These are phyloP conservation scores for Synanthedon myopaeformis DNA, from an alignment of 2,888 invertebrate genomes.

Conservation along the genomic window DNA sequence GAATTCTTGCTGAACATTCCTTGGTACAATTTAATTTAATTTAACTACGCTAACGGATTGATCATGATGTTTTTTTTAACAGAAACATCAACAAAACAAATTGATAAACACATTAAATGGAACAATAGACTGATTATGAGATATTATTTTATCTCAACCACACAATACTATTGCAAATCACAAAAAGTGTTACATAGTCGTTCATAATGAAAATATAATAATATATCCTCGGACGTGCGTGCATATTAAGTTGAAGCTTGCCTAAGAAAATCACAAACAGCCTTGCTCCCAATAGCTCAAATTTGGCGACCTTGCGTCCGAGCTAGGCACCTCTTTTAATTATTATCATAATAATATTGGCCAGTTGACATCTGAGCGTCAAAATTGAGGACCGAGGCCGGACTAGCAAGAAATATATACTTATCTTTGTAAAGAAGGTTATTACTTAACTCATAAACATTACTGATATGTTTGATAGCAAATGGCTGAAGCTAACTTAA, in stretches of 20 bases:
- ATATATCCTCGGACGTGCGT: slow-evolving; percentile 38
- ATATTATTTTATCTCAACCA: background rate
- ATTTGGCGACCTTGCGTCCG: slow-evolving; percentile 51
- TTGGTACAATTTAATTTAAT: too few species aligned
- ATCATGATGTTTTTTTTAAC: too few species aligned
- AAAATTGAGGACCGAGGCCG: slow-evolving; percentile 4
- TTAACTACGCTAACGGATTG: too few species aligned
- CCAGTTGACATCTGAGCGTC: slow-evolving; percentile 49
- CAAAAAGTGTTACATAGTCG: slow-evolving; percentile 27
- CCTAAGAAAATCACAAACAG: slow-evolving; percentile 37
- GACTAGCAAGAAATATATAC: background rate
- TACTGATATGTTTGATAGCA: too few species aligned
- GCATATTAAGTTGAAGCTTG: slow-evolving; percentile 27
- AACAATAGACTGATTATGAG: background rate
- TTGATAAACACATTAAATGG: background rate
- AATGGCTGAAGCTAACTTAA: too few species aligned
- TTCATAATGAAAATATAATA: slow-evolving; percentile 59
- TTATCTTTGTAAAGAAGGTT: background rate
- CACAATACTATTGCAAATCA: slow-evolving; percentile 10
- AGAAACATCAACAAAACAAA: too few species aligned
- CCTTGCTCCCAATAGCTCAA: slow-evolving; percentile 60
- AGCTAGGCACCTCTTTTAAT: slow-evolving; percentile 45
- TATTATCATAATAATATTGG: slow-evolving; percentile 48
- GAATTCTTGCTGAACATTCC: too few species aligned
- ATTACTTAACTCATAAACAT: background rate